Base-by-base conservation (phyloP, 2,113 vertebrate genomes). In the Polyodon spathula region DNA sequence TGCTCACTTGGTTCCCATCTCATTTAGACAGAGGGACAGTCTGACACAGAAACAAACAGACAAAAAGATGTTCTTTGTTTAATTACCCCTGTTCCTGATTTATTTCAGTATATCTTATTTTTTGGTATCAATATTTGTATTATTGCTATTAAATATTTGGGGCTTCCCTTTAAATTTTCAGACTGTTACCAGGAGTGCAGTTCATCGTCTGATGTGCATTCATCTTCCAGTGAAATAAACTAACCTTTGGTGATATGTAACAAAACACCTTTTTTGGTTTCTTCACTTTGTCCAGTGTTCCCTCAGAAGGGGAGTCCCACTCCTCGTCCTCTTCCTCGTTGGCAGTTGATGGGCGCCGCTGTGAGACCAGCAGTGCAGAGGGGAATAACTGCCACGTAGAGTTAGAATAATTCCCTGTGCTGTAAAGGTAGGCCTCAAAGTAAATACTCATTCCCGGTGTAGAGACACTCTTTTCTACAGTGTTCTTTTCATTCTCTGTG, bases 181-280 rank as follows among this genome's bases (percentile, higher is more conserved):
- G 46, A 14, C n/a, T n/a, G n/a, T n/a, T n/a, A 14, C 46, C 46
- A 10, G 46, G 46, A 50, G 46, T 50, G 46, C 40, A 56, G 3
- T 6, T 16, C 5, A 66, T 7, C 12, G 2, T 8, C 10, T n/a
- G n/a, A n/a, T n/a, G n/a, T n/a, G n/a, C n/a, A n/a, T n/a, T n/a
- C n/a, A n/a, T n/a, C n/a, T n/a, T n/a, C n/a, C n/a, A n/a, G n/a
- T n/a, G n/a, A n/a, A 63, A 42, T 6, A 7, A 5, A 50, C 58
- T 63, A 75, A 97, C 96, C 94, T 99, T 99, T 83, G 95, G 93
- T 72, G 96, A 98, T 77, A 97, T 94, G 61, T 99, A 99, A 77
- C 95, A 99, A 73, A 98, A 99, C 62, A 99, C 95, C 78, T 99
- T 99, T 89, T 99, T 99, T 62, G 94, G 94, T 83, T 98, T 99